Percentiles rank a stretch among this genome's conserved stretches.
Conservation (phyloP, 2,113 vertebrate species). For the Falco punctatus region DNA sequence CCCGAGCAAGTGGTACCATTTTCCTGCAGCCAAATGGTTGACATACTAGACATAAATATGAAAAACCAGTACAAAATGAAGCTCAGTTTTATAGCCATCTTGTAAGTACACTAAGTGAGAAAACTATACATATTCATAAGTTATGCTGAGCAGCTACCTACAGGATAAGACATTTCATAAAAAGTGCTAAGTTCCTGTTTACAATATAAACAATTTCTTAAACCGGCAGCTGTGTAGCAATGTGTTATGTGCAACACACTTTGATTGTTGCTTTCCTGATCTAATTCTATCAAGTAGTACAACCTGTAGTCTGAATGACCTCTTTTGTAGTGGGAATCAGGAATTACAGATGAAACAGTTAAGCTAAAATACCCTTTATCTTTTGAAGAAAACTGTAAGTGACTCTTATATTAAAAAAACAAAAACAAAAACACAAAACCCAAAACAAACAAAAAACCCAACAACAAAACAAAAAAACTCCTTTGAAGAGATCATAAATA, state of each 20-base stretch:
- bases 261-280: background rate
- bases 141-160: background rate
- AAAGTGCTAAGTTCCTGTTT: conserved; percentile 13
- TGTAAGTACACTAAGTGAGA: background rate
- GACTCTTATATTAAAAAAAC: background rate
- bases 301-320: background rate
- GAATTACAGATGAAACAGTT: background rate
- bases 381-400: background rate
- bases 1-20: background rate
- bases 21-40: conserved; percentile 4
- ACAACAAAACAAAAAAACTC: background rate
- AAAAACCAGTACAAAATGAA: background rate
- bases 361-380: background rate
- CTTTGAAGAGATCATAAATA: conserved; percentile 39
- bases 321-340: background rate
- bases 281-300: background rate
- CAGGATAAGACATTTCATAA: background rate
- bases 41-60: background rate
- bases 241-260: background rate
- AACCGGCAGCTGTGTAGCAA: background rate
- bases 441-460: background rate
- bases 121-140: background rate
- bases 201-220: background rate
- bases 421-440: background rate
- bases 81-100: background rate